Conservation (phyloP, 2,113 vertebrate species). For the Lophochroa leadbeateri region DNA sequence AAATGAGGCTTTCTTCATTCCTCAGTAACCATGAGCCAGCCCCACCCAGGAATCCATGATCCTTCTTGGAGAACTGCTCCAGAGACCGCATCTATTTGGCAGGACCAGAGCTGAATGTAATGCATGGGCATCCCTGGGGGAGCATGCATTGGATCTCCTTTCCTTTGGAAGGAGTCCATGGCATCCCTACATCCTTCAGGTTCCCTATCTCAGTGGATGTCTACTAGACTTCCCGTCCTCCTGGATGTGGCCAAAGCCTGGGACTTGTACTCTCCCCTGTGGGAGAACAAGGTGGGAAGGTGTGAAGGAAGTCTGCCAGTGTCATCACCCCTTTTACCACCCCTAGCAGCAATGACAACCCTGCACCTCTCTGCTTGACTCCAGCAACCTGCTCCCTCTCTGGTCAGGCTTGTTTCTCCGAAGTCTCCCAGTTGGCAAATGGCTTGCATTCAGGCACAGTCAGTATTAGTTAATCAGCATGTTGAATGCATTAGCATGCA, state of each 20-base stretch:
- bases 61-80: not conserved
- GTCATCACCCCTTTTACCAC: not conserved
- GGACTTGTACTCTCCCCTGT: not conserved
- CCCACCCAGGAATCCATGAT: not conserved
- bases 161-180: conserved; percentile 6
- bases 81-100: not conserved
- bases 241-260: not conserved
- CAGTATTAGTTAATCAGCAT: not conserved
- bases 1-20: not conserved
- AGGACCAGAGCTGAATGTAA: not conserved
- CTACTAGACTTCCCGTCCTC: not conserved
- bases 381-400: not conserved
- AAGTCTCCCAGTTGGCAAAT: not conserved
- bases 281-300: not conserved
- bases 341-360: not conserved
- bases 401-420: not conserved
- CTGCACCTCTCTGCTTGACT: not conserved
- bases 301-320: not conserved
- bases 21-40: not conserved
- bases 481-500: conserved; percentile 31
- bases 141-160: fast-evolving
- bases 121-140: not conserved
- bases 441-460: not conserved
- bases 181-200: not conserved
- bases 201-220: not conserved